Evolutionary conservation across 2,113 vertebrate species (phyloP).

Genomic region (Formicarius rufipectus): DNA sequence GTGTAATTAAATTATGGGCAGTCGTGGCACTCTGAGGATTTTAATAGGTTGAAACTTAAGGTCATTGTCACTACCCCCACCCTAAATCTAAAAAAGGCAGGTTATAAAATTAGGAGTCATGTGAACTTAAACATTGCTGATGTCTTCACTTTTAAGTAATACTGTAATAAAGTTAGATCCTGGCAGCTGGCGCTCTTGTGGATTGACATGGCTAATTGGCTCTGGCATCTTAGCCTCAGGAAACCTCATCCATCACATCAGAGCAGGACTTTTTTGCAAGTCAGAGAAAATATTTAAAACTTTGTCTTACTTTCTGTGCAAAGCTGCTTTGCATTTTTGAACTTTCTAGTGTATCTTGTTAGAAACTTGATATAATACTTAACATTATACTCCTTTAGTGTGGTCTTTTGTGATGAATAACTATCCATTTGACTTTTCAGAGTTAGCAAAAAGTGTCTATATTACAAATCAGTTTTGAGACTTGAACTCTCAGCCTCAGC

Average conservation of each 20-base stretch:
- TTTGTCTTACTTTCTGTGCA: constrained; percentile 54
- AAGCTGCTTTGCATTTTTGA: constrained; percentile 28
- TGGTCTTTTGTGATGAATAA: neutral
- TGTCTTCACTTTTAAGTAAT: constrained; percentile 68
- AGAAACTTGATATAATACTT: neutral
- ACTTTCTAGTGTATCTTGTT: neutral
- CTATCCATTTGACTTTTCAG: neutral
- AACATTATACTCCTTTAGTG: neutral
- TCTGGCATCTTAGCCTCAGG: constrained; percentile 70
- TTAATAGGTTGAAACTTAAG: constrained; percentile 51
- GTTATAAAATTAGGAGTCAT: constrained; percentile 63
- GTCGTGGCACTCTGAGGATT: constrained; percentile 26
- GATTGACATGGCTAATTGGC: constrained; percentile 75
- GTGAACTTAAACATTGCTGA: constrained; percentile 61
- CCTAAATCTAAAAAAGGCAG: constrained; percentile 42
- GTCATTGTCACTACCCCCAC: constrained; percentile 27
- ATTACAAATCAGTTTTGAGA: neutral
- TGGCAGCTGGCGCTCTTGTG: constrained; percentile 67
- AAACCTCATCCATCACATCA: constrained; percentile 71
- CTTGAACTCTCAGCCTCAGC: neutral
- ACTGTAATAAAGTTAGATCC: constrained; percentile 59
- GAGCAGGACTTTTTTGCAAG: constrained; percentile 42
- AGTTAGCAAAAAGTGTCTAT: neutral
- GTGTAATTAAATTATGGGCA: constrained; percentile 60
- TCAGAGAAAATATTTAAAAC: constrained; percentile 61